Conservation (phyloP, 1,140 invertebrate species). For the Procambarus clarkii region DNA sequence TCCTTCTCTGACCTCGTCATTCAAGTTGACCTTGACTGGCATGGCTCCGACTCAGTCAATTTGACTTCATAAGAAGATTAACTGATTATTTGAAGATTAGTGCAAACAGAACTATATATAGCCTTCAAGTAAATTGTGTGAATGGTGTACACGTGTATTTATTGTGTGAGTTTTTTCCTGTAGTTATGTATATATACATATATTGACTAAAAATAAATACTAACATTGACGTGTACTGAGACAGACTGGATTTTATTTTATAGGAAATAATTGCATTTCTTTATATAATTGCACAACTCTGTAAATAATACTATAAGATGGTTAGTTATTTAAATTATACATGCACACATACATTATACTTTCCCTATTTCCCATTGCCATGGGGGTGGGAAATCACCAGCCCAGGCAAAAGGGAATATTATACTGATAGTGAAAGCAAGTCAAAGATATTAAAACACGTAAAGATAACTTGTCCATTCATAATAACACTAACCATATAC, state of each 20-base stretch:
- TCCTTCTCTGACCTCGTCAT: conserved; percentile 33
- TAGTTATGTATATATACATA: background rate
- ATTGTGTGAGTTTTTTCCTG: background rate
- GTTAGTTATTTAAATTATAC: too few species aligned
- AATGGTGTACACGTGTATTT: background rate
- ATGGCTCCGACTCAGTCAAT: background rate
- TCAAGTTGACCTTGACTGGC: background rate
- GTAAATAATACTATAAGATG: too few species aligned
- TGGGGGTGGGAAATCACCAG: too few species aligned
- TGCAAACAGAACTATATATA: background rate
- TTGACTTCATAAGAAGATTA: background rate
- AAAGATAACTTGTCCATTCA: too few species aligned
- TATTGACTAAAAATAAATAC: background rate
- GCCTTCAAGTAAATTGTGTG: background rate
- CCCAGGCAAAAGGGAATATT: too few species aligned
- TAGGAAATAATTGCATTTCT: too few species aligned
- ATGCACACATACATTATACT: too few species aligned
- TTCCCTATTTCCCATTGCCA: too few species aligned
- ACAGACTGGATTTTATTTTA: background rate
- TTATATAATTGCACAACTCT: too few species aligned
- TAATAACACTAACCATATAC: too few species aligned
- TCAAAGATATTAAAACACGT: too few species aligned
- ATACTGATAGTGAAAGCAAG: too few species aligned
- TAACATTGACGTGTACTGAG: background rate
- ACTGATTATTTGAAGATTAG: background rate